Evolutionary conservation across 2,888 invertebrate genomes (phyloP), one percentile per base, ranked within the genome.

Genomic region (Nomada ruficornis): DNA sequence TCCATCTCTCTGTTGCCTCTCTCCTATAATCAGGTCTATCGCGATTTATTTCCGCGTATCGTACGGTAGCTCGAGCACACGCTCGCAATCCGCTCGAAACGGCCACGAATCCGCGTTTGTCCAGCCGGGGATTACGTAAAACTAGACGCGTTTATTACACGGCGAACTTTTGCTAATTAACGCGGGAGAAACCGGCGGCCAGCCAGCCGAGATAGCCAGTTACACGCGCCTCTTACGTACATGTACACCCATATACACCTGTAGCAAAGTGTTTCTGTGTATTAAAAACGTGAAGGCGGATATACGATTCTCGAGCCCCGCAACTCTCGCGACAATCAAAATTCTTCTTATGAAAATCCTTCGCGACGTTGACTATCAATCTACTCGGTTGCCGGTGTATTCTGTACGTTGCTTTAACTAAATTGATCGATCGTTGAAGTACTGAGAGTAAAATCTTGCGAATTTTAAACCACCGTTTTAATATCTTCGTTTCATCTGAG

Each of bases 161-260:
- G 89, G 91, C 91, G 89, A 92, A 93, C 92, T 93, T 93, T 93
- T 93, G 93, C 92, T 93, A 93, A 93, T 93, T 93, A 93, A 89
- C 89, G 87, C 91, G 92, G 83, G 93, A 92, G 93, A 93, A 92
- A 93, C 89, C 91, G 85, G 88, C 92, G 91, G 89, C 90, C 93
- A 93, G 91, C 92, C 87, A 92, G 91, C 92, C 92, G 92, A 92
- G 92, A 92, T 92, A 90, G 80, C 77, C 82, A 74, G 67, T 68
- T 69, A 70, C 84, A 75, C 74, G 68, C 59, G 70, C 65, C 73
- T 64, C 65, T 70, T 55, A 50, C 29, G 75, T 47, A 18, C 36
- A 63, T 54, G 44, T 26, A 47, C 3, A 15, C 13, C 3, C 0
- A 47, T 13, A 1, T 47, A 36, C 36, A 36, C 36, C 0, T 36